Evolutionary conservation across 2,113 vertebrate species (phyloP).

Genomic region (Scolopax mira): DNA sequence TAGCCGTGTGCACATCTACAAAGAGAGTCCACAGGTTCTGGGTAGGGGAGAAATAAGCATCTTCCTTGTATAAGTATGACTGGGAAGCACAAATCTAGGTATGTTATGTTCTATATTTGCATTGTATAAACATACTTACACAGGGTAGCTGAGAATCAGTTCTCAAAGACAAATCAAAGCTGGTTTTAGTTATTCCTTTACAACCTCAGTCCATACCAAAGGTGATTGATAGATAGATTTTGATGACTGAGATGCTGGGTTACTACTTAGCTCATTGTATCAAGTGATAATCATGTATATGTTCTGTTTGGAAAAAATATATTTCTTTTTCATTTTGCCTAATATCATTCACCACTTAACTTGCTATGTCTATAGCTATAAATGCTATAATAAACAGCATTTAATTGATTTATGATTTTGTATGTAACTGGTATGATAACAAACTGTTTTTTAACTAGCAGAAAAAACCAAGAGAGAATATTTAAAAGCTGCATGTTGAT

Average conservation of each 20-base stretch:
- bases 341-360: background rate
- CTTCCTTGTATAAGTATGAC: background rate
- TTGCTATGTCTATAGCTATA: no score
- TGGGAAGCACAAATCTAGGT: background rate
- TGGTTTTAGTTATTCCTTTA: background rate
- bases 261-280: background rate
- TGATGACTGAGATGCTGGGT: background rate
- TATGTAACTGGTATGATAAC: background rate
- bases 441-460: background rate
- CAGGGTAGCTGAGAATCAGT: background rate
- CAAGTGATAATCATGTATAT: background rate
- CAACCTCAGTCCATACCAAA: background rate
- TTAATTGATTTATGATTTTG: background rate
- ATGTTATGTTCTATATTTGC: background rate
- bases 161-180: background rate
- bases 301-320: background rate
- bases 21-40: background rate
- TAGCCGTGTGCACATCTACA: background rate
- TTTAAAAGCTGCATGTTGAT: background rate
- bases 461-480: background rate
- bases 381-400: no score
- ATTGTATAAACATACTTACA: background rate
- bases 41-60: background rate
- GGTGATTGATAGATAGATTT: background rate
- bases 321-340: background rate